Evolutionary conservation across 2,888 invertebrate species (phyloP).

Genomic region (Philhelius pedissequus): DNA sequence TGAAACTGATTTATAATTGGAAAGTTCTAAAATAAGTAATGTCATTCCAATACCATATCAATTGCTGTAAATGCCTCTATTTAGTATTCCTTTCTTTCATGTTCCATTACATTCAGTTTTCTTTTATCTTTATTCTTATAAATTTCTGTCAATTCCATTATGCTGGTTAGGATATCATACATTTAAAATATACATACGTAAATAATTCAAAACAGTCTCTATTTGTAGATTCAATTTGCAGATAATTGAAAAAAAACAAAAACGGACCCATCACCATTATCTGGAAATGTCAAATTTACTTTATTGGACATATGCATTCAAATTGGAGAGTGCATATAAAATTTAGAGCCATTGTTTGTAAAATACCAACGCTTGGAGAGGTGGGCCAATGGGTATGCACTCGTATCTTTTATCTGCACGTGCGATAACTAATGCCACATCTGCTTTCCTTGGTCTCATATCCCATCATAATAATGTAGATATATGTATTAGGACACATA

Average conservation of each 20-base stretch:
- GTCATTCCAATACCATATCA: too few relatives aligned
- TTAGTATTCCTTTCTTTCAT: too few relatives aligned
- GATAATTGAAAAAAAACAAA: slow-evolving; percentile 32
- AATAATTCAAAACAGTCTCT: slow-evolving; percentile 42
- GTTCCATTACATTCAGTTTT: too few relatives aligned
- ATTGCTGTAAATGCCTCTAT: too few relatives aligned
- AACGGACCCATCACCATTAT: slow-evolving; percentile 19
- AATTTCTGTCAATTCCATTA: too few relatives aligned
- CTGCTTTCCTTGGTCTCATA: slow-evolving; percentile 19
- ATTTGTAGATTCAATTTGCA: not conserved
- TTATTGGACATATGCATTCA: not conserved
- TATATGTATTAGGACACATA: not conserved
- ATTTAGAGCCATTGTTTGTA: slow-evolving; percentile 30
- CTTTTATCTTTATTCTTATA: too few relatives aligned
- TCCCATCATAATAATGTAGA: not conserved
- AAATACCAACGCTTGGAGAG: not conserved
- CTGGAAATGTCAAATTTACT: slow-evolving; percentile 17
- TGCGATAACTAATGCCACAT: slow-evolving; percentile 57
- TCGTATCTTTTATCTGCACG: slow-evolving; percentile 14
- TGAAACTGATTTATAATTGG: too few relatives aligned
- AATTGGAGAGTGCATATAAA: not conserved
- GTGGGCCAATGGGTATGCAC: not conserved
- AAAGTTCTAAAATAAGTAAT: too few relatives aligned
- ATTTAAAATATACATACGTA: too few relatives aligned
- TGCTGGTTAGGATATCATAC: too few relatives aligned